A percentile compares a stretch with the other conserved stretches of the same genome.
phyloP scores from a whole-genome alignment of 2,113 vertebrate genomes.

The Noturus placidus region DNA sequence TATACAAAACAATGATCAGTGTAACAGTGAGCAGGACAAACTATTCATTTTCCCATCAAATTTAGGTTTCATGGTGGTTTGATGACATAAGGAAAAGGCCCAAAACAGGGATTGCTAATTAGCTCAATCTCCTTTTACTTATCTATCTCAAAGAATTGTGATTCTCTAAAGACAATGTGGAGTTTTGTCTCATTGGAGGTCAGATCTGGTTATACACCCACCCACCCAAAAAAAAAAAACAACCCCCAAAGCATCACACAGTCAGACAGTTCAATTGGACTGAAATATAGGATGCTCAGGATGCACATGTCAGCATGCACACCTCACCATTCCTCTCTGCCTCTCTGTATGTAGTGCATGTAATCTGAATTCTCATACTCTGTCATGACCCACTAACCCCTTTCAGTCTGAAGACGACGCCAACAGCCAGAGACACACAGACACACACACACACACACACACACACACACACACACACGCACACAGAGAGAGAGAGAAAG shows the following conservation, averaged over 20 bases:
- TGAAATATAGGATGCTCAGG: conserved; percentile 3
- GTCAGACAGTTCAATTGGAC: background rate
- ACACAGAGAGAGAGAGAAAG: too few species aligned
- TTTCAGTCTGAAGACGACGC: conserved; percentile 53
- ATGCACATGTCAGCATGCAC: conserved; percentile 20
- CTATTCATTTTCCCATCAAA: background rate
- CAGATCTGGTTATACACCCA: background rate
- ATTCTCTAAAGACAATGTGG: background rate
- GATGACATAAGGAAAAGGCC: background rate
- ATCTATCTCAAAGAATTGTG: background rate
- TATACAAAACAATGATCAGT: background rate
- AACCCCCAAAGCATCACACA: background rate
- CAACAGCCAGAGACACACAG: background rate
- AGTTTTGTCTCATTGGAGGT: background rate
- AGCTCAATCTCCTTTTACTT: background rate
- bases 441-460: conserved; percentile 21
- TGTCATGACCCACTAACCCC: conserved; percentile 72
- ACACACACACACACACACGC: too few species aligned
- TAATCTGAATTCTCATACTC: conserved; percentile 48
- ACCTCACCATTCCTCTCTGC: conserved; percentile 10
- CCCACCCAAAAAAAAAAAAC: background rate
- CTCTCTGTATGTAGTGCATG: conserved; percentile 31
- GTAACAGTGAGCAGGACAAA: background rate
- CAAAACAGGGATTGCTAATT: background rate
- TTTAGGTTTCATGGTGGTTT: background rate